Percentiles rank a stretch among this genome's conserved stretches.
Evolutionary conservation across 2,888 invertebrate genomes (phyloP).

Genomic region (Resseliella maxima): DNA sequence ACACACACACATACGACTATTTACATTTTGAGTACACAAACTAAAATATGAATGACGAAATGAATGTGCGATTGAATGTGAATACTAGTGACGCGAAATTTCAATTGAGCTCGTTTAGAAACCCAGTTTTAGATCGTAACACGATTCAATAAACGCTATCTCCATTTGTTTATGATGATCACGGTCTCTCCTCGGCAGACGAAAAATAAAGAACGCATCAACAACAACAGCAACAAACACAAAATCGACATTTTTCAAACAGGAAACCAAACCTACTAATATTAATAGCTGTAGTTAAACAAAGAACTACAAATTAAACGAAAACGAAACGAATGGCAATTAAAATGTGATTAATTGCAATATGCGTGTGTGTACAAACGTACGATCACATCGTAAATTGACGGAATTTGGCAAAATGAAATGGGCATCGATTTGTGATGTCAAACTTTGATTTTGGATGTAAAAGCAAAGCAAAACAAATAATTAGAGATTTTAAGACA

Average conservation of each 20-base stretch:
- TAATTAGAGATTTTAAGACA: too few species aligned
- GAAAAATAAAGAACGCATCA: too few species aligned
- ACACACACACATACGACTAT: not conserved
- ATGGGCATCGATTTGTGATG: too few species aligned
- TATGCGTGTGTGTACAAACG: not conserved
- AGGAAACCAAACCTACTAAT: constrained; percentile 35
- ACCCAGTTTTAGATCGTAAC: not conserved
- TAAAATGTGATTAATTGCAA: constrained; percentile 43
- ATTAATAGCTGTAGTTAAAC: constrained; percentile 28
- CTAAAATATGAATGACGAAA: not conserved
- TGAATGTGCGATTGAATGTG: not conserved
- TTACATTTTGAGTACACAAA: not conserved
- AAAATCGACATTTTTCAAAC: constrained; percentile 5
- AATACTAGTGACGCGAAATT: not conserved
- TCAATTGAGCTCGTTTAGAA: not conserved
- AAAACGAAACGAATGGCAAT: not conserved
- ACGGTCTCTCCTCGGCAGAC: not conserved
- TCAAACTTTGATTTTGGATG: too few species aligned
- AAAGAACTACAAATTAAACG: not conserved
- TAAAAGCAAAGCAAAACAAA: too few species aligned
- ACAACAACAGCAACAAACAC: too few species aligned
- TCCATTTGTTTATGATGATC: not conserved
- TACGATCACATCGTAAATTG: not conserved
- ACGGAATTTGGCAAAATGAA: too few species aligned
- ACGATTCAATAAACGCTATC: not conserved